Evolutionary conservation across 2,888 invertebrate genomes (phyloP).

Genomic region (Cantharis flavilabris): DNA sequence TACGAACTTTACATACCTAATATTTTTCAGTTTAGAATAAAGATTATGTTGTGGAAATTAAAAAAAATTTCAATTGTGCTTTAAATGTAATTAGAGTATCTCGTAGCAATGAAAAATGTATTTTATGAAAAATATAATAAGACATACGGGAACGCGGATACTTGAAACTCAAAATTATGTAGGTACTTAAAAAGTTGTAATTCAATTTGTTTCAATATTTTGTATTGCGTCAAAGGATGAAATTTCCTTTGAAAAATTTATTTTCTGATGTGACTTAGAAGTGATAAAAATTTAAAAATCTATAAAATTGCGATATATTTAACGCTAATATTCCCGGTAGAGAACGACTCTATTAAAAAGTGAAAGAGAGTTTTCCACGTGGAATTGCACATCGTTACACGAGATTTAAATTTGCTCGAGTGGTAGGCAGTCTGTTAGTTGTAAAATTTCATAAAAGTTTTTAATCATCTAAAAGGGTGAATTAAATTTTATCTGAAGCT

Average conservation of each 20-base stretch:
- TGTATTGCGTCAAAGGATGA: background rate
- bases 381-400: background rate
- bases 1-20: background rate
- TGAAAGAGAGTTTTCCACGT: background rate
- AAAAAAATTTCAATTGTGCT: background rate
- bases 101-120: background rate
- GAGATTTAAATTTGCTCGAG: background rate
- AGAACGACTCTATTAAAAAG: background rate
- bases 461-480: background rate
- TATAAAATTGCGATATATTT: background rate
- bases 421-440: background rate
- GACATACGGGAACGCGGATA: background rate
- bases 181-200: background rate
- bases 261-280: background rate
- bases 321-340: background rate
- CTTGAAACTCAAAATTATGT: background rate
- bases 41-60: background rate
- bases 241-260: background rate
- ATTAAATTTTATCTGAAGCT: background rate
- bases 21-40: background rate
- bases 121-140: background rate
- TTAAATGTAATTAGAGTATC: background rate
- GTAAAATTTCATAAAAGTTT: background rate
- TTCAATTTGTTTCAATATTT: background rate
- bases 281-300: background rate